Conservation (phyloP, 2,888 invertebrate species). For the Latrodectus hesperus region DNA sequence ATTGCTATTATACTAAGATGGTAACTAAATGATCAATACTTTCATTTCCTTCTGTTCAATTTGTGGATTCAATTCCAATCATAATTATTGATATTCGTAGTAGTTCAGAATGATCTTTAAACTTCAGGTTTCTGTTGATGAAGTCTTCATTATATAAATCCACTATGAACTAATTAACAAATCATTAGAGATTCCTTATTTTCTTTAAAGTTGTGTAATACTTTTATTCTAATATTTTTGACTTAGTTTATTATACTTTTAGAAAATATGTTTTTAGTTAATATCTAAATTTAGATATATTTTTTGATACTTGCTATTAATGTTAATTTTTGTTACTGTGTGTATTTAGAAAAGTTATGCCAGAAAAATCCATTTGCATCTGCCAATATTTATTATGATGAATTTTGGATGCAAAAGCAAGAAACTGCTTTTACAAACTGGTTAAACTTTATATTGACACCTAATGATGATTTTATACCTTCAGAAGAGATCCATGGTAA, state of each 20-base stretch:
- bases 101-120: too few species aligned
- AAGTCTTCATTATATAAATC: too few species aligned
- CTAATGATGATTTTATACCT: conserved; percentile 73
- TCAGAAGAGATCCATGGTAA: conserved; percentile 56
- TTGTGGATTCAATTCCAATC: too few species aligned
- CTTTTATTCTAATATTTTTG: not conserved
- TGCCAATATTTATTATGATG: conserved; percentile 77
- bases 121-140: too few species aligned
- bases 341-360: conserved; percentile 71
- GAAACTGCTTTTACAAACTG: conserved; percentile 76
- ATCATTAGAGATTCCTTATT: too few species aligned
- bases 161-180: too few species aligned
- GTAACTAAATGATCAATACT: too few species aligned
- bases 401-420: conserved; percentile 77
- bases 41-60: too few species aligned
- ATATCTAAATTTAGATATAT: not conserved
- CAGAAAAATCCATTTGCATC: conserved; percentile 75
- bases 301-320: not conserved
- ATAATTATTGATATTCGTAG: too few species aligned
- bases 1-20: too few species aligned
- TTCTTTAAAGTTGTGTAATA: too few species aligned
- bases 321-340: not conserved
- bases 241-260: not conserved
- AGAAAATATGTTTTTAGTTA: not conserved
- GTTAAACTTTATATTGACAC: conserved; percentile 77